Conservation (phyloP, 2,888 invertebrate genomes). For the Onthophagus sagittarius region DNA sequence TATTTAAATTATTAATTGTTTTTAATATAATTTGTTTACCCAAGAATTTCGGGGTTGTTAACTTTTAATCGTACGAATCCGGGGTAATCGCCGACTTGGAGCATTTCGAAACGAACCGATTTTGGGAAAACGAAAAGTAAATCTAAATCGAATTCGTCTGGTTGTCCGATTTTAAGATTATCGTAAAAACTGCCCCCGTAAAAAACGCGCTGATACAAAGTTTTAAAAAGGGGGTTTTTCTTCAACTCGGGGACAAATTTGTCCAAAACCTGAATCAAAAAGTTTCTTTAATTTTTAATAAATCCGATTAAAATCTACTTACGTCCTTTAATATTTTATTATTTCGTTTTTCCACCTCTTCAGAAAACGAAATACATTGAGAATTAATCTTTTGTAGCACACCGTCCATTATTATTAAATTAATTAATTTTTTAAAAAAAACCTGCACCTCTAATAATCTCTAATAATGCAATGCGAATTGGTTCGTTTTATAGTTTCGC, state of each 20-base stretch:
- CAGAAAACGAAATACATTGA: conserved; percentile 29
- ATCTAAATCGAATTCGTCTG: conserved; percentile 63
- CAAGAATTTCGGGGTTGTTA: conserved; percentile 1
- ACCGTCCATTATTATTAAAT: conserved; percentile 24
- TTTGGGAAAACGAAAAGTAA: conserved; percentile 55
- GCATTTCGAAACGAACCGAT: conserved; percentile 38
- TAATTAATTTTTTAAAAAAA: too few relatives aligned
- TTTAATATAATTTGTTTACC: not conserved
- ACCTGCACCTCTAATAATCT: too few relatives aligned
- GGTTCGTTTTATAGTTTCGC: too few relatives aligned
- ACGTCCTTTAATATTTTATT: conserved; percentile 47
- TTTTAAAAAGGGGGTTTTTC: conserved; percentile 38
- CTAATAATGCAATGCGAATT: too few relatives aligned
- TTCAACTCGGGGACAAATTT: conserved; percentile 39
- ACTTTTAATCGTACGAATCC: conserved; percentile 5
- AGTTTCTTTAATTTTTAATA: not conserved
- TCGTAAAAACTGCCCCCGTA: conserved; percentile 61
- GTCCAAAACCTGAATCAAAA: conserved; percentile 30
- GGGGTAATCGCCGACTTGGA: not conserved
- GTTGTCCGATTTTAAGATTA: conserved; percentile 54
- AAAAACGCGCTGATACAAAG: conserved; percentile 39
- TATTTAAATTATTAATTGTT: not conserved
- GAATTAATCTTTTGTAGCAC: conserved; percentile 30
- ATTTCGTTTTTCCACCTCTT: conserved; percentile 27
- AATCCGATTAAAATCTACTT: conserved; percentile 38